These are phyloP conservation scores for Xerus inauris DNA, from an alignment of 2,113 vertebrate species.

Conservation along the genomic window DNA sequence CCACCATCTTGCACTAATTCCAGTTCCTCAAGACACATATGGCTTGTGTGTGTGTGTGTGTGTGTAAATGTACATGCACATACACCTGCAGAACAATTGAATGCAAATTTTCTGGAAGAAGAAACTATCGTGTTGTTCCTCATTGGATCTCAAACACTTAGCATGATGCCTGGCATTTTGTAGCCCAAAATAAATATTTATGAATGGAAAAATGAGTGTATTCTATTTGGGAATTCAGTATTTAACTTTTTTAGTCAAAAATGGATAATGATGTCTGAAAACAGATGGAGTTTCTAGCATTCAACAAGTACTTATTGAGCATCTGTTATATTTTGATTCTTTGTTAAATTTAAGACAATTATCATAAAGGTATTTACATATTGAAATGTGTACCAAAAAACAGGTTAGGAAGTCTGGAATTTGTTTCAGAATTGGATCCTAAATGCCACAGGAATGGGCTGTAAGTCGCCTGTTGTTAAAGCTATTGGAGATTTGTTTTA, in stretches of 20 bases:
- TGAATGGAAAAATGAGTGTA: neutral
- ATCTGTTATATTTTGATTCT: neutral
- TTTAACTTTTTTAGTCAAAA: neutral
- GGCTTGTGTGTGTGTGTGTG: neutral
- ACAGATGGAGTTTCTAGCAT: neutral
- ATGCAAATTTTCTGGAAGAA: neutral
- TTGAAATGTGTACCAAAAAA: neutral
- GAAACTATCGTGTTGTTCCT: neutral
- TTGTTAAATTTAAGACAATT: neutral
- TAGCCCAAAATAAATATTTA: slow-evolving; percentile 11
- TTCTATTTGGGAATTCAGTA: neutral
- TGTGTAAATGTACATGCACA: fast-evolving
- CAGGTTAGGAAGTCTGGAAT: neutral
- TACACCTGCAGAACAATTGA: neutral
- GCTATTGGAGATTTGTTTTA: neutral
- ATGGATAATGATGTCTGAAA: neutral
- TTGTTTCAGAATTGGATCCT: neutral
- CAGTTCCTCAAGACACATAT: neutral
- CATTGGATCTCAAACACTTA: neutral
- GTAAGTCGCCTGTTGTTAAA: neutral
- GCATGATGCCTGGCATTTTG: neutral
- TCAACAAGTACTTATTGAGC: neutral
- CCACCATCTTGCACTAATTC: neutral
- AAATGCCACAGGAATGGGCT: neutral
- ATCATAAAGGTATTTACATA: neutral